These are phyloP conservation scores for Arctopsyche grandis DNA, from an alignment of 1,140 invertebrate genomes.

Conservation along the genomic window DNA sequence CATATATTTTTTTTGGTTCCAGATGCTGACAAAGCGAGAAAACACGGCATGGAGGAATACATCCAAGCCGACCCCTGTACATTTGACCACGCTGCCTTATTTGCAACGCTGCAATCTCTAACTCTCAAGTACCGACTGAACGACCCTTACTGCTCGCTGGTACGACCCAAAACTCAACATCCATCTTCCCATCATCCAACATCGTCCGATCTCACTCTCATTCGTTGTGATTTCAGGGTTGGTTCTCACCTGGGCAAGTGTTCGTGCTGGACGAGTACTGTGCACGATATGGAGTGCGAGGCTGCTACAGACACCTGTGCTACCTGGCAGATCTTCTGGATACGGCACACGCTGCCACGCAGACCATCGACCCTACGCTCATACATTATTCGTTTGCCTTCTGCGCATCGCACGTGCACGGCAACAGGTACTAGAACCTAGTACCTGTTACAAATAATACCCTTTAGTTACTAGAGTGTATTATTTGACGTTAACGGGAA, in stretches of 20 bases:
- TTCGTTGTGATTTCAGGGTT: constrained; percentile 76
- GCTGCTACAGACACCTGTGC: constrained; percentile 95
- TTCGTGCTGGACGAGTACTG: constrained; percentile 99
- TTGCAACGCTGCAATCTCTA: constrained; percentile 90
- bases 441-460: not conserved
- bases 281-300: constrained; percentile 95
- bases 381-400: constrained; percentile 99
- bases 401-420: constrained; percentile 98
- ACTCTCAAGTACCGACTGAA: constrained; percentile 95
- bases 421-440: constrained; percentile 79
- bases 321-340: constrained; percentile 97
- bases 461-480: too few species aligned
- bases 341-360: constrained; percentile 87
- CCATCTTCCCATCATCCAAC: not conserved
- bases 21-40: constrained; percentile 95
- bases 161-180: constrained; percentile 61
- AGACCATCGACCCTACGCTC: constrained; percentile 97
- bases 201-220: too few species aligned
- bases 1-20: constrained; percentile 43
- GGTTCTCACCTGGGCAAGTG: constrained; percentile 99
- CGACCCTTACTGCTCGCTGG: constrained; percentile 97
- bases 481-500: too few species aligned
- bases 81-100: constrained; percentile 93
- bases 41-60: constrained; percentile 99
- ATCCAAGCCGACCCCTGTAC: constrained; percentile 98